These are phyloP conservation scores for Heliothis peltigera DNA, from an alignment of 2,888 invertebrate genomes.

Conservation along the genomic window DNA sequence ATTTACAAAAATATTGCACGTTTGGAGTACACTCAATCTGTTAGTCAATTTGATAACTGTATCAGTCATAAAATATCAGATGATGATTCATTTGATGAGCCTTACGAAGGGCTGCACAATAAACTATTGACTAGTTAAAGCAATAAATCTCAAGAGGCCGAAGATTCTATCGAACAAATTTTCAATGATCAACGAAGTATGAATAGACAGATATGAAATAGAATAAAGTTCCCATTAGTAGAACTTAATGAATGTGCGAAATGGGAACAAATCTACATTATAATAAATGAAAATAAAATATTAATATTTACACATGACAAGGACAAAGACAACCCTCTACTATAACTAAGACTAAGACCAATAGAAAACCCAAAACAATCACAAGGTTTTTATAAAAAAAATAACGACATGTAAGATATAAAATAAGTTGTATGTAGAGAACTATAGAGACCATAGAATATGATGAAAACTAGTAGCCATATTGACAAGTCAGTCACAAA, in stretches of 20 bases:
- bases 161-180: neutral
- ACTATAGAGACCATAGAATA: neutral
- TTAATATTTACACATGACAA: too few relatives aligned
- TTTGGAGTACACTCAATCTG: neutral
- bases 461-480: neutral
- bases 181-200: constrained; percentile 5
- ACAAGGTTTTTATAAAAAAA: too few relatives aligned
- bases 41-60: constrained; percentile 35
- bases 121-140: constrained; percentile 13
- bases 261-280: too few relatives aligned
- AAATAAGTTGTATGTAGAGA: too few relatives aligned
- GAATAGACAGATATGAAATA: neutral
- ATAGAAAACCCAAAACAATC: too few relatives aligned
- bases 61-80: constrained; percentile 25
- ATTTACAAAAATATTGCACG: neutral
- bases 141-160: constrained; percentile 2
- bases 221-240: too few relatives aligned
- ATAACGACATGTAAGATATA: neutral
- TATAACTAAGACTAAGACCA: too few relatives aligned
- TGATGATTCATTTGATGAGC: constrained; percentile 46
- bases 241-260: too few relatives aligned
- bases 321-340: too few relatives aligned
- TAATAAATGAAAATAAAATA: too few relatives aligned
- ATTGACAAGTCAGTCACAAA: neutral
- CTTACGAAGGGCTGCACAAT: neutral